Evolutionary conservation across 2,888 invertebrate genomes (phyloP), one percentile per base, ranked within the genome.

Genomic region (Diarsia rubi): DNA sequence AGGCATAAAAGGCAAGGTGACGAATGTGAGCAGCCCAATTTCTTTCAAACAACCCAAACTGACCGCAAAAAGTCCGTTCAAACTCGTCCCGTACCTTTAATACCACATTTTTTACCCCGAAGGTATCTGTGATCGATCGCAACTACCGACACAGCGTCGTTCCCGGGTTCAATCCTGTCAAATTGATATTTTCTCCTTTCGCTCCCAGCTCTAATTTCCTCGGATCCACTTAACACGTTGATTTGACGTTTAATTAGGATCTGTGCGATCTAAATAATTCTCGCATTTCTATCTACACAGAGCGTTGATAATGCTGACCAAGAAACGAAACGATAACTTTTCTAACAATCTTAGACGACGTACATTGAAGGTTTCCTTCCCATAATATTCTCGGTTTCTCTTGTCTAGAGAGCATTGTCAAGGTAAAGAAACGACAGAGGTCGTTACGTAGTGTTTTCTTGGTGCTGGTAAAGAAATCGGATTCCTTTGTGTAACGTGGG

Each of bases 191-290:
- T 78, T 68, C 73, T 73, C 57, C 42, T 60, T 69, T 54, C 12
- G 49, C 37, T 75, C 31, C 21, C 42, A 65, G 69, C 69, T 78
- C 73, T 79, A 81, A 76, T 84, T 83, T 79, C 76, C 72, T 78
- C 60, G 73, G 75, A 74, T 78, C 70, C 76, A 66, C 81, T 70
- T 73, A 74, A 67, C 73, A 73, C 80, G 85, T 80, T 80, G 75
- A 82, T 86, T 82, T 80, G 77, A 85, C 78, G 72, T 85, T 86
- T 82, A 85, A 86, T 86, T 85, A 85, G 81, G 81, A 85, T 78
- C 74, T 59, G 64, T 52, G 69, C 73, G 60, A 85, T 85, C 76
- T 71, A 83, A 80, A 83, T 85, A 79, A 82, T 83, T 47, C 71
- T 79, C 75, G 47, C 49, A 74, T 76, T 83, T 79, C 77, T 78